Conservation (phyloP, 2,888 invertebrate genomes). For the Griposia aprilina region DNA sequence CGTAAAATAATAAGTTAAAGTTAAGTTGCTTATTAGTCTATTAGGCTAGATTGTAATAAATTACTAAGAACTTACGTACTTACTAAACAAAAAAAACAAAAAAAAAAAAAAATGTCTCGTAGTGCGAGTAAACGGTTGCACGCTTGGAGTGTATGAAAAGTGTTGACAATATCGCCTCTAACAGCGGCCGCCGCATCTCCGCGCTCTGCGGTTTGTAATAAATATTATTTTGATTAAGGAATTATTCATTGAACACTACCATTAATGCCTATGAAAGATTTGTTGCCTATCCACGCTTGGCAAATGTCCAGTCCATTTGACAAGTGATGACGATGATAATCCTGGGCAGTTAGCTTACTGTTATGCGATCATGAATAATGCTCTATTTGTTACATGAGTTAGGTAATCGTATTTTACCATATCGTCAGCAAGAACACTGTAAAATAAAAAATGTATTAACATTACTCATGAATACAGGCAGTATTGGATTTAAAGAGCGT, state of each 20-base stretch:
- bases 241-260: background rate
- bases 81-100: too few relatives aligned
- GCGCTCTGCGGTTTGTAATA: background rate
- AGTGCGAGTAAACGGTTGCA: background rate
- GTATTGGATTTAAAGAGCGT: conserved; percentile 17
- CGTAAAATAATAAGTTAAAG: too few relatives aligned
- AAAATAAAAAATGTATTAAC: background rate
- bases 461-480: background rate
- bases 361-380: background rate
- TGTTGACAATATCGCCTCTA: background rate
- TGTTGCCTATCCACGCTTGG: background rate
- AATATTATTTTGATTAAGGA: background rate
- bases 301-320: background rate
- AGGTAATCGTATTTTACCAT: too few relatives aligned
- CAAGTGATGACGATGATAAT: background rate
- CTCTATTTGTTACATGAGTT: background rate
- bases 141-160: background rate
- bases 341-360: background rate
- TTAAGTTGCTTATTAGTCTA: too few relatives aligned
- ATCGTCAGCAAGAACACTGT: too few relatives aligned
- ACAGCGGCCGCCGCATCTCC: background rate
- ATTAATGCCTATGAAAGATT: background rate
- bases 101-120: too few relatives aligned
- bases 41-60: too few relatives aligned
- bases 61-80: too few relatives aligned